Evolutionary conservation across 2,797 vertebrate genomes (phyloP).

Genomic region (Kryptopterus vitreolus): DNA sequence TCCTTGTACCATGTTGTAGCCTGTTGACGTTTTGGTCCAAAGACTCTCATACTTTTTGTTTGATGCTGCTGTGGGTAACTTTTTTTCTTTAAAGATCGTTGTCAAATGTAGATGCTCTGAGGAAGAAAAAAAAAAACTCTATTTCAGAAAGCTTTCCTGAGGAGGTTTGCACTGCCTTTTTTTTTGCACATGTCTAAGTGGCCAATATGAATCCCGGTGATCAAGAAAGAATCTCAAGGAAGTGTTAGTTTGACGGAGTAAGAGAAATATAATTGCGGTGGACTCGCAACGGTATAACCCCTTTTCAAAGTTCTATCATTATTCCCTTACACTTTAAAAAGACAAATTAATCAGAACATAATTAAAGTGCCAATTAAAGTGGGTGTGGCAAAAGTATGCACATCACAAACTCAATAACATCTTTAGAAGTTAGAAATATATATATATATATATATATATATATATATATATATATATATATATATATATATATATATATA

Average conservation of each 20-base stretch:
- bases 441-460: too few relatives aligned
- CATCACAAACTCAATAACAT: not conserved
- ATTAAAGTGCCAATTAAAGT: not conserved
- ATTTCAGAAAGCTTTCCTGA: not conserved
- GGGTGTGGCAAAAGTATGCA: not conserved
- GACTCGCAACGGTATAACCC: not conserved
- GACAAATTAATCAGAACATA: not conserved
- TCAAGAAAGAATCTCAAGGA: not conserved
- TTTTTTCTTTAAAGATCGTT: not conserved
- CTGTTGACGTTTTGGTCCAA: constrained; percentile 45
- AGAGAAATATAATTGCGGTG: not conserved
- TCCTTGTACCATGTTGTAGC: constrained; percentile 41
- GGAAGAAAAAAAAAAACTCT: constrained; percentile 1
- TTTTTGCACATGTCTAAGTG: not conserved
- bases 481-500: too few relatives aligned
- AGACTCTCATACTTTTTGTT: constrained; percentile 30
- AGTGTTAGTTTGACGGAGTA: not conserved
- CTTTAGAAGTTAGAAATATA: too few relatives aligned
- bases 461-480: too few relatives aligned
- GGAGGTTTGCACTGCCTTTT: not conserved
- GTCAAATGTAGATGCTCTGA: not conserved
- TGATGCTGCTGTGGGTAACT: constrained; percentile 10
- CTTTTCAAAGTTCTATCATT: not conserved
- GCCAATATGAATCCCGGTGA: not conserved
- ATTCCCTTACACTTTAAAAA: not conserved